Evolutionary conservation across 2,113 vertebrate species (phyloP).

Genomic region (Anhinga anhinga): DNA sequence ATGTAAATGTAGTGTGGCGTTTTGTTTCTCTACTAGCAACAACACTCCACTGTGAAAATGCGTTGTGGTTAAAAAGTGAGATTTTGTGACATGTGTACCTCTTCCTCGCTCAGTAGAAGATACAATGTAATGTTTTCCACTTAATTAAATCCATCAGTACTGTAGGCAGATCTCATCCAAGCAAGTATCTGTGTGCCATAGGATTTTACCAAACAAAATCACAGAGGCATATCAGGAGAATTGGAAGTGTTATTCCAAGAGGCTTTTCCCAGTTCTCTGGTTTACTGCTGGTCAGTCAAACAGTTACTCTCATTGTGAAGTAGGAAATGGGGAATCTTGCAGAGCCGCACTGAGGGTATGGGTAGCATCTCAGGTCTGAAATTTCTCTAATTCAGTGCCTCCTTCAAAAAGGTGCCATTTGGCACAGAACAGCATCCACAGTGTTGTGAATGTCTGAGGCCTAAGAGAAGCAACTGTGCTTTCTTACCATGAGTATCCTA

Average conservation of each 20-base stretch:
- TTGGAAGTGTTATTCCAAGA: not conserved
- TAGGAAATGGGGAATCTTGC: not conserved
- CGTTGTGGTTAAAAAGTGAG: not conserved
- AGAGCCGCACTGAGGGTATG: fast-evolving
- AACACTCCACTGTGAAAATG: not conserved
- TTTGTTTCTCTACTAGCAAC: not conserved
- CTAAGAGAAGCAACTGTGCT: not conserved
- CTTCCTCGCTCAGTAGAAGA: not conserved
- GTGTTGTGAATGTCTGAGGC: not conserved
- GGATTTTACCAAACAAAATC: not conserved
- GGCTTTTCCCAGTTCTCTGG: not conserved
- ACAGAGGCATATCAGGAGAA: not conserved
- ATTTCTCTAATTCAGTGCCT: not conserved
- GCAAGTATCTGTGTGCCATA: not conserved
- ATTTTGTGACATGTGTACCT: not conserved
- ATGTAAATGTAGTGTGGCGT: not conserved
- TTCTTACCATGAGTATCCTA: not conserved
- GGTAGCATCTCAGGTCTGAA: not conserved
- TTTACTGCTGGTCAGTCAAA: not conserved
- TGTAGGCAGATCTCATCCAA: not conserved
- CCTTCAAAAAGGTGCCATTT: not conserved
- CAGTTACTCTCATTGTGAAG: not conserved
- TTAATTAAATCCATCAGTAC: not conserved
- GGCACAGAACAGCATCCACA: not conserved
- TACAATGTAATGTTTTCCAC: not conserved